These are phyloP conservation scores for Rhabdophis nuchalis DNA, from an alignment of 2,797 vertebrate species.

Conservation along the genomic window DNA sequence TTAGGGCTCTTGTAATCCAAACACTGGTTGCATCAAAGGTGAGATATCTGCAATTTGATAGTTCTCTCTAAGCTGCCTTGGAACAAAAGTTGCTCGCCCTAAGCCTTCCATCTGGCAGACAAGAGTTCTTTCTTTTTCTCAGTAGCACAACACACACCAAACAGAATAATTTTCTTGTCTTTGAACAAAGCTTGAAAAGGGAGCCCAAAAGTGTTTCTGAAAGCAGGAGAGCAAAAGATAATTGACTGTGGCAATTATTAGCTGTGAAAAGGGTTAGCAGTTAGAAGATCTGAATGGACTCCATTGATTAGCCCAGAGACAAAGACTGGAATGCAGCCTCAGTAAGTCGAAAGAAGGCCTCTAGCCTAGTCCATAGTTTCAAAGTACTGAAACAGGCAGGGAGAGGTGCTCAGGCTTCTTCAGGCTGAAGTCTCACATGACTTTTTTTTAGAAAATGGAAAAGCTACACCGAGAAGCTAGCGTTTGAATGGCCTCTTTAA, in stretches of 20 bases:
- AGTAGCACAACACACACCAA: not conserved
- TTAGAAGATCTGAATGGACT: constrained; percentile 2
- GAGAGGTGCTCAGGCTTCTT: not conserved
- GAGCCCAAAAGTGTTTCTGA: not conserved
- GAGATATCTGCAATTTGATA: constrained; percentile 1
- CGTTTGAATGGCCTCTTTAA: not conserved
- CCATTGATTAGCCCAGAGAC: not conserved
- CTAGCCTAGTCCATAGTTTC: not conserved
- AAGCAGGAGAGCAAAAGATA: not conserved
- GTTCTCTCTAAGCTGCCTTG: not conserved
- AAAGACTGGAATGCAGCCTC: not conserved
- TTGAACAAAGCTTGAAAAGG: constrained; percentile 3
- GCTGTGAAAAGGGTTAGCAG: not conserved
- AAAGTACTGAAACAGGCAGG: not conserved
- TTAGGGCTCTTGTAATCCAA: not conserved
- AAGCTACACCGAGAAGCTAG: not conserved
- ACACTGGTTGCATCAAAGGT: not conserved
- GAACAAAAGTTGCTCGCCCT: constrained; percentile 17
- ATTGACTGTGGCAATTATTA: not conserved
- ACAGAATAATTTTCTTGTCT: constrained; percentile 2
- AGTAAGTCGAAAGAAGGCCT: not conserved
- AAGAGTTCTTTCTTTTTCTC: not conserved
- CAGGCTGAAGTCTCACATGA: not conserved
- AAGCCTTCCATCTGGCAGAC: constrained; percentile 6
- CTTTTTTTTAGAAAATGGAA: not conserved